Evolutionary conservation across 1,140 invertebrate species (phyloP).

Genomic region (Pseudobourletiella spinata): DNA sequence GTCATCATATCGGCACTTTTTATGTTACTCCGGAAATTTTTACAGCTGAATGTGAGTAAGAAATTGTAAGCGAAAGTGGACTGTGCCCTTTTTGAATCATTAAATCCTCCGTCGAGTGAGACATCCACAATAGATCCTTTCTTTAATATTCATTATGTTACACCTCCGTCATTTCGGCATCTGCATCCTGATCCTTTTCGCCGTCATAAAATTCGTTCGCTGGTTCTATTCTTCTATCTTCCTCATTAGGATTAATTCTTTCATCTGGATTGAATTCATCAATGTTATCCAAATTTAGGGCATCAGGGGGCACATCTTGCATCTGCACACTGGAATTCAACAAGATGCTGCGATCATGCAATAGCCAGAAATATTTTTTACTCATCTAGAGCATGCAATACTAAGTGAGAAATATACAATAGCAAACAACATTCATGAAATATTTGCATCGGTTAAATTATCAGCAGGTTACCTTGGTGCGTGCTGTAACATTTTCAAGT

Average conservation of each 20-base stretch:
- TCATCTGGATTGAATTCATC: constrained; percentile 66
- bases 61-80: too few relatives aligned
- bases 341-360: background rate
- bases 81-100: too few relatives aligned
- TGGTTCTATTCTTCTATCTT: constrained; percentile 74
- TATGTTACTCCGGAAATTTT: too few relatives aligned
- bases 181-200: constrained; percentile 53
- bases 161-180: constrained; percentile 6
- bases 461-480: constrained; percentile 65
- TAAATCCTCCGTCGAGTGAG: too few relatives aligned
- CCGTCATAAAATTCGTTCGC: constrained; percentile 90
- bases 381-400: background rate
- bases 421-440: too few relatives aligned
- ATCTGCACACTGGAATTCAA: constrained; percentile 65
- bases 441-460: too few relatives aligned
- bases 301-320: constrained; percentile 74
- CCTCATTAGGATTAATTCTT: constrained; percentile 64
- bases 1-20: too few relatives aligned
- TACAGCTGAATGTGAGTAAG: too few relatives aligned
- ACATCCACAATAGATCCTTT: too few relatives aligned
- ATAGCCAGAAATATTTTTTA: too few relatives aligned
- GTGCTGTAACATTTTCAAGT: constrained; percentile 79
- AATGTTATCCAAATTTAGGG: constrained; percentile 48
- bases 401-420: background rate
- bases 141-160: too few relatives aligned